These are phyloP conservation scores for Elaphurus davidianus DNA, from an alignment of 2,113 vertebrate species.

Conservation along the genomic window DNA sequence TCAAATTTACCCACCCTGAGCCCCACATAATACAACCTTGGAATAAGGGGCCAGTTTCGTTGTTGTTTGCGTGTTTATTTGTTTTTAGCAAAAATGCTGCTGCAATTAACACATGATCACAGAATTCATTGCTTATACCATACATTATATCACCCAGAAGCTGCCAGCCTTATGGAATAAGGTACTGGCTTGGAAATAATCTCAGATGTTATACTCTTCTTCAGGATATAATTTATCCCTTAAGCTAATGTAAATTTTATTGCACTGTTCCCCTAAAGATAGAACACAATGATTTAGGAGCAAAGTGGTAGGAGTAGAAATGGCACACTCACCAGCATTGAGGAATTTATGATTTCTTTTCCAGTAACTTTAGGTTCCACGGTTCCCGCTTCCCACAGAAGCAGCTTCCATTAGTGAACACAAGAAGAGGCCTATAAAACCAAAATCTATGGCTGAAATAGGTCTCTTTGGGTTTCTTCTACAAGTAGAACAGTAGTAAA, in stretches of 20 bases:
- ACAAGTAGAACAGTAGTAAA: background rate
- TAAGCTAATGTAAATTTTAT: background rate
- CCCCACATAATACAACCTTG: background rate
- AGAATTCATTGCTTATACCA: background rate
- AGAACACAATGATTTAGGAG: background rate
- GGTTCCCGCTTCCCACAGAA: background rate
- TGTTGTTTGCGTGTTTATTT: background rate
- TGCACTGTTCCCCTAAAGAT: background rate
- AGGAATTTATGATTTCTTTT: background rate
- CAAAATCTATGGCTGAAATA: background rate
- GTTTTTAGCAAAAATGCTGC: background rate
- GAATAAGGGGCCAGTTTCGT: background rate
- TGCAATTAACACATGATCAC: background rate
- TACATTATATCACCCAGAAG: background rate
- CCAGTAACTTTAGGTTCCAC: background rate
- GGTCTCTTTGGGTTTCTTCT: background rate
- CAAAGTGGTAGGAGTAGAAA: background rate
- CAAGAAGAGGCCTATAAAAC: background rate
- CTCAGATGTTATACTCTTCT: background rate
- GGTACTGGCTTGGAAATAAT: background rate
- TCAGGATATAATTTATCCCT: background rate
- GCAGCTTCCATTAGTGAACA: background rate
- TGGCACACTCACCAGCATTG: background rate
- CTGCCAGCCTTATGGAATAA: background rate
- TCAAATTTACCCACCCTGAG: background rate